Evolutionary conservation across 2,888 invertebrate species (phyloP).

Genomic region (Villa cingulata): DNA sequence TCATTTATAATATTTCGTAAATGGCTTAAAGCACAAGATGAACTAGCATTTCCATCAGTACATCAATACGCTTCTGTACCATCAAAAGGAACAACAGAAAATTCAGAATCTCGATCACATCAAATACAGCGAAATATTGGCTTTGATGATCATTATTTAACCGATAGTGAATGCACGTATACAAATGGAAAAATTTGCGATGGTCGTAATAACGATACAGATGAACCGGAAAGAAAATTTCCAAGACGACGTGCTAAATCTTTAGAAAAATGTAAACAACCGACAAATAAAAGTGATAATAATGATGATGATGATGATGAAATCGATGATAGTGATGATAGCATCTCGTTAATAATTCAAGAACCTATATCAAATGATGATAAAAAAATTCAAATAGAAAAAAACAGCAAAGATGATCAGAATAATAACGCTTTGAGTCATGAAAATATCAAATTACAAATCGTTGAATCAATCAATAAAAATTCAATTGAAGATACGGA

Average conservation of each 20-base stretch:
- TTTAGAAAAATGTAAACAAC: slow-evolving; percentile 1
- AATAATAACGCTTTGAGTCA: slow-evolving; percentile 6
- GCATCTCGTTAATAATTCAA: neutral
- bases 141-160: neutral
- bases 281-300: neutral
- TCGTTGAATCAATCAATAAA: neutral
- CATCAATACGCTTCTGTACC: slow-evolving; percentile 1
- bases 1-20: slow-evolving; percentile 14
- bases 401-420: slow-evolving; percentile 2
- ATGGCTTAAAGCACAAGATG: slow-evolving; percentile 14
- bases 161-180: slow-evolving; percentile 7
- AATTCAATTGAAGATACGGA: neutral
- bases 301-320: slow-evolving; percentile 2
- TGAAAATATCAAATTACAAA: slow-evolving; percentile 5
- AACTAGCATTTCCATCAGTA: slow-evolving; percentile 13
- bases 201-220: neutral
- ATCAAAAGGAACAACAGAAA: neutral
- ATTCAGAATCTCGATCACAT: no score
- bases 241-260: neutral
- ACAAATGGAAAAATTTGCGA: neutral
- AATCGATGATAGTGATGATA: neutral
- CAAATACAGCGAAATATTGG: neutral
- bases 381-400: neutral
- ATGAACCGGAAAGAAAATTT: neutral
- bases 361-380: neutral